phyloP scores from a whole-genome alignment of 2,797 vertebrate species.

The Girardinus metallicus region DNA sequence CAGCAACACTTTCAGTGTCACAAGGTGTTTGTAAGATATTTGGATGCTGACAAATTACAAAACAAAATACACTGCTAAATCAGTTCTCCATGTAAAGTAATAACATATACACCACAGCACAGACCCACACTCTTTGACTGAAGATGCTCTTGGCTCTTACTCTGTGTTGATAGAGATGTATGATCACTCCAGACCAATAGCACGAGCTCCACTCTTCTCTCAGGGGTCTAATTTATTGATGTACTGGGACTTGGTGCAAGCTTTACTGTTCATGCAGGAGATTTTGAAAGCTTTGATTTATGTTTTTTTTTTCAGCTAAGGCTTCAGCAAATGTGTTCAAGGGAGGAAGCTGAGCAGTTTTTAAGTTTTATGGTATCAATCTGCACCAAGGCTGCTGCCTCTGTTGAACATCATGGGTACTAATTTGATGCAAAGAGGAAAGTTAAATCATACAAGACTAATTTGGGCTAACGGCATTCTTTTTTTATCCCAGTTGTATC shows the following conservation, averaged over 20 bases:
- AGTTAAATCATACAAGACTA: conserved; percentile 63
- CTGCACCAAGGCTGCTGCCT: conserved; percentile 38
- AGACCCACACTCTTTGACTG: conserved; percentile 75
- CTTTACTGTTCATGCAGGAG: conserved; percentile 59
- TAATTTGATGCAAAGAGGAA: conserved; percentile 47
- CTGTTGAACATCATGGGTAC: conserved; percentile 56
- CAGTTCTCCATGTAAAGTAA: conserved; percentile 17
- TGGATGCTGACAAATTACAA: conserved; percentile 59
- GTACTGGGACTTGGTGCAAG: conserved; percentile 48
- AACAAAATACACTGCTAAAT: conserved; percentile 30
- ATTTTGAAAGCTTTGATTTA: conserved; percentile 71
- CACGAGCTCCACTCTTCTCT: conserved; percentile 61
- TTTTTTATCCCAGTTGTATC: conserved; percentile 47
- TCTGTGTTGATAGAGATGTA: conserved; percentile 67
- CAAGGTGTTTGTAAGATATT: conserved; percentile 52
- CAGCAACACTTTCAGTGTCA: conserved; percentile 51
- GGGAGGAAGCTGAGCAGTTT: conserved; percentile 22
- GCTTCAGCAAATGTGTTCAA: conserved; percentile 47
- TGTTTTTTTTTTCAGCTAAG: conserved; percentile 36
- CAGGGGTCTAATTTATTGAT: conserved; percentile 78
- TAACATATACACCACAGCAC: conserved; percentile 56
- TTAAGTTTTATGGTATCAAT: conserved; percentile 42
- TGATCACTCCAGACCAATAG: conserved; percentile 63
- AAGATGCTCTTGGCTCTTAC: conserved; percentile 70
- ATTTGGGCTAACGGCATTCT: conserved; percentile 59